A percentile compares a stretch with the other conserved stretches of the same genome.
phyloP scores from a whole-genome alignment of 2,888 invertebrate genomes.

The Xanthostigma xanthostigma region DNA sequence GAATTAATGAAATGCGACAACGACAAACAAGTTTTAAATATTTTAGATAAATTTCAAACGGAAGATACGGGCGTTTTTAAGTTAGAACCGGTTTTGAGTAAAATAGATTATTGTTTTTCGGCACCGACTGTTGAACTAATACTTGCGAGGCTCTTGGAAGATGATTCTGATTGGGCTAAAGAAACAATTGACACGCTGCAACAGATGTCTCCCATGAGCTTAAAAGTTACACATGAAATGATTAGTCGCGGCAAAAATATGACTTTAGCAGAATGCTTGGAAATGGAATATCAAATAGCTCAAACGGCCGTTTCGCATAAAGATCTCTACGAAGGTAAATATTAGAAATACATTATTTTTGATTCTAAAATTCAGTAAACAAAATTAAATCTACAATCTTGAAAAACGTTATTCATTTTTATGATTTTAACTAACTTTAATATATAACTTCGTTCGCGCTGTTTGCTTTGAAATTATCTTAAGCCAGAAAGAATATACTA shows the following conservation, averaged over 20 bases:
- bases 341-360: background rate
- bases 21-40: conserved; percentile 30
- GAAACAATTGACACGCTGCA: conserved; percentile 47
- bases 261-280: conserved; percentile 59
- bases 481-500: background rate
- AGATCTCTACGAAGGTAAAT: conserved; percentile 61
- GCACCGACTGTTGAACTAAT: conserved; percentile 60
- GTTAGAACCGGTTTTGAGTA: conserved; percentile 42
- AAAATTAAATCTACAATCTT: too few relatives aligned
- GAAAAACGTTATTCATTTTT: too few relatives aligned
- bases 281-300: conserved; percentile 70
- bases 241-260: conserved; percentile 54
- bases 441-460: too few relatives aligned
- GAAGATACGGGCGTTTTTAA: conserved; percentile 43
- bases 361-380: too few relatives aligned
- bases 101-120: conserved; percentile 60
- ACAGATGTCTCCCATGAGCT: conserved; percentile 72
- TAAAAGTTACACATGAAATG: conserved; percentile 66
- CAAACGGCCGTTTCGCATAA: conserved; percentile 40
- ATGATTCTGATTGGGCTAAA: conserved; percentile 61
- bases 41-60: conserved; percentile 39
- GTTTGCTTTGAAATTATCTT: too few relatives aligned
- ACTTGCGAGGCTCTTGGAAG: conserved; percentile 47
- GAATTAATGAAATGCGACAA: conserved; percentile 35
- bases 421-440: too few relatives aligned